These are phyloP conservation scores for Daboia siamensis DNA, from an alignment of 2,113 vertebrate species.

Conservation along the genomic window DNA sequence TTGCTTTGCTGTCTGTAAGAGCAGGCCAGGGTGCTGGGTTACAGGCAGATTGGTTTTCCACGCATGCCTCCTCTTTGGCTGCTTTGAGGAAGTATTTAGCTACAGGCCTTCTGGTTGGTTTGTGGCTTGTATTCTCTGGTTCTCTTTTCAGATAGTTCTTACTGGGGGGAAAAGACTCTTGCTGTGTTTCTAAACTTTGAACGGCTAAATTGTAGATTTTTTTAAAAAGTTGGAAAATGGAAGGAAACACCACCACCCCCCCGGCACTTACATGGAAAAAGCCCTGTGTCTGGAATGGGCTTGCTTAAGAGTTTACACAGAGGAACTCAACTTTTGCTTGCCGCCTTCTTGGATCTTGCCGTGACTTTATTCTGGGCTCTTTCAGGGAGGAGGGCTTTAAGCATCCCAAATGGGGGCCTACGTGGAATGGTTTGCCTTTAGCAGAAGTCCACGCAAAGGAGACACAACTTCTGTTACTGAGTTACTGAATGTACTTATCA, in stretches of 20 bases:
- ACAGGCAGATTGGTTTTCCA: neutral
- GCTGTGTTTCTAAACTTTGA: neutral
- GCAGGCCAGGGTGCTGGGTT: neutral
- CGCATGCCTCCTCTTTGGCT: accelerated
- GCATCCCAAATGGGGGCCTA: neutral
- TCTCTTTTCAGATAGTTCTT: neutral
- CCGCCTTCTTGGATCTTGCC: neutral
- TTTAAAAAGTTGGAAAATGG: neutral
- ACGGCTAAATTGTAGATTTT: neutral
- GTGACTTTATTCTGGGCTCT: constrained; percentile 23
- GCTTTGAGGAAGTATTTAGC: neutral
- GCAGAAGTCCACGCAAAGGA: neutral
- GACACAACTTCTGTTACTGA: no score
- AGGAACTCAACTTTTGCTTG: neutral
- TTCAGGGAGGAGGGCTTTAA: neutral
- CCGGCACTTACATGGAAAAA: neutral
- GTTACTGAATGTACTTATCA: neutral
- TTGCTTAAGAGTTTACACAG: neutral
- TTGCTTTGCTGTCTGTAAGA: neutral
- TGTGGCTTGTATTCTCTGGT: constrained; percentile 32
- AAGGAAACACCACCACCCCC: no score
- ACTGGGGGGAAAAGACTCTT: no score
- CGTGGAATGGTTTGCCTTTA: no score
- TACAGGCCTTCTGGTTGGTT: neutral
- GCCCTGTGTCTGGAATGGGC: neutral